Evolutionary conservation across 2,113 vertebrate genomes (phyloP).

Genomic region (Phalacrocorax carbo): DNA sequence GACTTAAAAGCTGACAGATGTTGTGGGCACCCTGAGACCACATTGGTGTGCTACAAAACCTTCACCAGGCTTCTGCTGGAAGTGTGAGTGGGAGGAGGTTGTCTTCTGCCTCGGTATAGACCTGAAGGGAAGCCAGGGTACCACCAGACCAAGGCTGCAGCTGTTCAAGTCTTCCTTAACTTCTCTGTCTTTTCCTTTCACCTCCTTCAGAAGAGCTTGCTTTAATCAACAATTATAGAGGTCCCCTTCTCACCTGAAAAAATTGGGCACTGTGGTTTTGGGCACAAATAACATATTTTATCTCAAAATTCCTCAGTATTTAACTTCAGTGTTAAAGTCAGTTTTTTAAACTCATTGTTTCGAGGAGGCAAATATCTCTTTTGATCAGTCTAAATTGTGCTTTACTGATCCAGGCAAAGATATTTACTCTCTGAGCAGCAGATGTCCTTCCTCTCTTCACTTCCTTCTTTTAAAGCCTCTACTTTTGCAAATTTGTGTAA

Average conservation of each 20-base stretch:
- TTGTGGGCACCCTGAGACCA: background rate
- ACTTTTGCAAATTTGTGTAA: background rate
- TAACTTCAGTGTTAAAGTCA: background rate
- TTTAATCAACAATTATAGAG: background rate
- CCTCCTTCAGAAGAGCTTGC: background rate
- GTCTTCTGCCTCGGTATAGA: background rate
- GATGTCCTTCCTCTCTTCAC: background rate
- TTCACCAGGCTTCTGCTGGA: background rate
- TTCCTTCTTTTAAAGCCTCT: background rate
- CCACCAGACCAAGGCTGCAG: background rate
- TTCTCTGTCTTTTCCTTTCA: background rate
- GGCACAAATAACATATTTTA: background rate
- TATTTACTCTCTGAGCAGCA: background rate
- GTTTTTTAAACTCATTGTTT: rapidly evolving
- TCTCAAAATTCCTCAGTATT: background rate
- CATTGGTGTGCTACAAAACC: background rate
- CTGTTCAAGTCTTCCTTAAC: background rate
- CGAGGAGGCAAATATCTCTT: background rate
- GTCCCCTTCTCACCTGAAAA: background rate
- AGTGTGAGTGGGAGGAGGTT: background rate
- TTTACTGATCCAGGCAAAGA: background rate
- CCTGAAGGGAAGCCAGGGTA: background rate
- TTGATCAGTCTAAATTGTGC: background rate
- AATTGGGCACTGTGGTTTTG: background rate
- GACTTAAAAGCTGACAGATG: background rate